Conservation (phyloP, 2,113 vertebrate species). For the Chauna torquata region DNA sequence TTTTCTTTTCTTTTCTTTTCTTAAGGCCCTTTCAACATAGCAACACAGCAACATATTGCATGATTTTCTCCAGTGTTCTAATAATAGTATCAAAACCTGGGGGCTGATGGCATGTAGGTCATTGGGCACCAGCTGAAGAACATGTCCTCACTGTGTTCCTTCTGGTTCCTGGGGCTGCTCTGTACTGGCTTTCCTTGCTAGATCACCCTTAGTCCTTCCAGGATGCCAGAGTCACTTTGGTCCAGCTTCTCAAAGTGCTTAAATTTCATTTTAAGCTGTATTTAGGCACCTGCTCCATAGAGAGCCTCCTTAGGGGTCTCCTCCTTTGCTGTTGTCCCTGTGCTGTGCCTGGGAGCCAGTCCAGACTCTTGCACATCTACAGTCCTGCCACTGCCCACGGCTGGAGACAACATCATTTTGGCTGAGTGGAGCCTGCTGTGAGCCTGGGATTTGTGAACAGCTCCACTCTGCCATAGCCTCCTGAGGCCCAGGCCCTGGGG, state of each 20-base stretch:
- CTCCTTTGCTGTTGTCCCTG: not conserved
- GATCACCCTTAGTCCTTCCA: too few relatives aligned
- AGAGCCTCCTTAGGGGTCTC: too few relatives aligned
- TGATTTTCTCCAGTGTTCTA: not conserved
- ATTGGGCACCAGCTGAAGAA: not conserved
- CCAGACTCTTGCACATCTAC: not conserved
- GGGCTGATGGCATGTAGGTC: not conserved
- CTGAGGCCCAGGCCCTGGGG: not conserved
- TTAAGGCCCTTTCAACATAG: not conserved
- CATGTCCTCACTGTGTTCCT: not conserved
- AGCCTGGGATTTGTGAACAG: not conserved
- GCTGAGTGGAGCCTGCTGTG: not conserved
- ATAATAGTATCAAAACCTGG: not conserved
- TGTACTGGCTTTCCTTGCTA: too few relatives aligned
- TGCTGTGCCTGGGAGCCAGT: not conserved
- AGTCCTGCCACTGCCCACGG: not conserved
- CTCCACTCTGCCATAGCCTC: not conserved
- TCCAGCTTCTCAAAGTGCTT: too few relatives aligned
- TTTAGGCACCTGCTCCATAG: too few relatives aligned
- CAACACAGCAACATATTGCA: too few relatives aligned
- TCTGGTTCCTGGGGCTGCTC: not conserved
- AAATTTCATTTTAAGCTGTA: too few relatives aligned
- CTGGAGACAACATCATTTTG: not conserved
- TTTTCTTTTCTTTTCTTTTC: not conserved
- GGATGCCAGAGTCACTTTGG: too few relatives aligned